Evolutionary conservation across 2,113 vertebrate species (phyloP), one percentile per base, ranked within the genome.

Genomic region (Ciconia stormi): DNA sequence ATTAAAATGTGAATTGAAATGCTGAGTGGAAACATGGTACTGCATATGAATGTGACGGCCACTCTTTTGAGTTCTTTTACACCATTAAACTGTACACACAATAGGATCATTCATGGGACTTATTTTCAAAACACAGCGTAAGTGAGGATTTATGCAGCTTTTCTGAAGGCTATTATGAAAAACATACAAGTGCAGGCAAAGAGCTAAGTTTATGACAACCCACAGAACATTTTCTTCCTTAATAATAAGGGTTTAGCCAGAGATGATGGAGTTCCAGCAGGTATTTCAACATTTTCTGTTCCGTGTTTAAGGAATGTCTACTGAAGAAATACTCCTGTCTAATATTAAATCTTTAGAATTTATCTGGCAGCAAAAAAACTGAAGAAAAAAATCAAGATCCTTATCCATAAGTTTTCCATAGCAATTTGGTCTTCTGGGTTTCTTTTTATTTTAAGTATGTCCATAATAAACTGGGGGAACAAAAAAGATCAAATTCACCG

Each of bases 391-490:
- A 46, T 13, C 52, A 74, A 69, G 27, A 87, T 36, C 18, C 18
- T 73, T 85, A 92, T 81, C 90, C 30, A 70, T 44, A 13, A 95
- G 61, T 90, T 97, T 97, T 85, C 90, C 26, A 82, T 34, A 89
- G 26, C 19, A 95, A 92, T 84, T 91, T 97, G 29, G 44, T 84
- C 78, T 83, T 50, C 63, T 74, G 44, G 22, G 26, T 95, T 96
- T 96, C 61, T 40, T 94, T 97, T 69, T 91, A 85, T 95, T 93
- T 97, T 58, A 96, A 95, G 93, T 93, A 88, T 84, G 34, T 92
- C 79, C 76, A 72, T 89, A 96, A 93, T 90, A 97, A 96, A 78
- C 27, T 82, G 44, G 17, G 17, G 46, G 46, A 44, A 44, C 65
- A 13, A 5, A 55, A 90, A 96, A 94, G 87, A 96, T 95, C 77